Evolutionary conservation across 2,113 vertebrate species (phyloP).

Genomic region (Azemiops feae): DNA sequence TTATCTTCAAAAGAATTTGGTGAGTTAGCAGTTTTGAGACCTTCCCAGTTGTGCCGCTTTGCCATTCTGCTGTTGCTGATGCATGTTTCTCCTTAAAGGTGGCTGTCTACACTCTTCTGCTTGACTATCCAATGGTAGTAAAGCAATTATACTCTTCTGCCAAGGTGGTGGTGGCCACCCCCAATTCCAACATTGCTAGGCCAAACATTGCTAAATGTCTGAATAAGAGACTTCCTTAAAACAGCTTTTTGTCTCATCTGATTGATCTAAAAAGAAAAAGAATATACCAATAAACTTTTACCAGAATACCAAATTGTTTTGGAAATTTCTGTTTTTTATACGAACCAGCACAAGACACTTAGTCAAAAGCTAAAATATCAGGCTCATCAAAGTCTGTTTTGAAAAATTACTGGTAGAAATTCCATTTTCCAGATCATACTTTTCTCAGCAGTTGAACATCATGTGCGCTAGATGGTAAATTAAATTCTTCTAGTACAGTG

Average conservation of each 20-base stretch:
- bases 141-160: slow-evolving; percentile 50
- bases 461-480: neutral
- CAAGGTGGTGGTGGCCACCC: neutral
- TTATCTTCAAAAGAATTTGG: slow-evolving; percentile 54
- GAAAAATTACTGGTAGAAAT: neutral
- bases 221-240: slow-evolving; percentile 6
- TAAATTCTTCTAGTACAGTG: no score
- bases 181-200: neutral
- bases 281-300: slow-evolving; percentile 32
- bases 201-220: neutral
- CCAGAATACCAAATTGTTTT: slow-evolving; percentile 2
- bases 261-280: neutral
- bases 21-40: slow-evolving; percentile 31
- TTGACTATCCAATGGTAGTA: slow-evolving; percentile 42
- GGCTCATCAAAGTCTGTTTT: neutral
- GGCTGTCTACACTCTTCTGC: slow-evolving; percentile 47
- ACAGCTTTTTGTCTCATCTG: slow-evolving; percentile 15
- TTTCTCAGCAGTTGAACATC: neutral
- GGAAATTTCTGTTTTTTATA: neutral
- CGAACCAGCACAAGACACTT: neutral
- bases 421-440: neutral
- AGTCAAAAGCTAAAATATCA: neutral
- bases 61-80: slow-evolving; percentile 23
- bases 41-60: slow-evolving; percentile 37
- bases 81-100: slow-evolving; percentile 29